phyloP scores from a whole-genome alignment of 2,113 vertebrate species.

The Notothenia coriiceps region DNA sequence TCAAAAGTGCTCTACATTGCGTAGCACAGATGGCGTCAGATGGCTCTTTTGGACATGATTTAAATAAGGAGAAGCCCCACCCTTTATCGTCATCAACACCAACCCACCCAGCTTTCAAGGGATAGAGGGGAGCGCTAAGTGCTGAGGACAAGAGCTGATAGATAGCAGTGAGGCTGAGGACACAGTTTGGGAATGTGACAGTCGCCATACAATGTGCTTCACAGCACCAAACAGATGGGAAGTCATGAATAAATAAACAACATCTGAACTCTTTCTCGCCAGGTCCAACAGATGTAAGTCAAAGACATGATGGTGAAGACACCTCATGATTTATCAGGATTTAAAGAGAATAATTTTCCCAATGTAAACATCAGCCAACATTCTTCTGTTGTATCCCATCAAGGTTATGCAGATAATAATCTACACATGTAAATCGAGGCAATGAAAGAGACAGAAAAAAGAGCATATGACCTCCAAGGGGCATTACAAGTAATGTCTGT shows the following conservation, averaged over 20 bases:
- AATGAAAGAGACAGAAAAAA: too few relatives aligned
- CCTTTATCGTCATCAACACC: neutral
- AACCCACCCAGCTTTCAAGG: neutral
- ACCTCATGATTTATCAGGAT: neutral
- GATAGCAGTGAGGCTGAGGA: constrained; percentile 36
- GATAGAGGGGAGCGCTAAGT: neutral
- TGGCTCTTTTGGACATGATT: constrained; percentile 40
- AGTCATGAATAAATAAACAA: constrained; percentile 58
- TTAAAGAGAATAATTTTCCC: neutral
- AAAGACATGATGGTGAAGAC: neutral
- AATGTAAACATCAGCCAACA: neutral
- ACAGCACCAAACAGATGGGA: constrained; percentile 49
- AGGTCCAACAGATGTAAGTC: neutral
- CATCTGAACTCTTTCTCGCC: constrained; percentile 31
- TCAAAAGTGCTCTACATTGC: neutral
- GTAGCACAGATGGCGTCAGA: too few relatives aligned
- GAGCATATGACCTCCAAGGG: too few relatives aligned
- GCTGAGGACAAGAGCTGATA: constrained; percentile 13
- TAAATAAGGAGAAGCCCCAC: constrained; percentile 33
- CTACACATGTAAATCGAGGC: neutral
- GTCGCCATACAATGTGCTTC: constrained; percentile 28
- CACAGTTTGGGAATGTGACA: constrained; percentile 33
- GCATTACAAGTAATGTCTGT: neutral
- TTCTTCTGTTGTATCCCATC: neutral
- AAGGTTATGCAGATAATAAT: neutral